Base-by-base conservation (phyloP, 2,113 vertebrate genomes). In the Addax nasomaculatus region DNA sequence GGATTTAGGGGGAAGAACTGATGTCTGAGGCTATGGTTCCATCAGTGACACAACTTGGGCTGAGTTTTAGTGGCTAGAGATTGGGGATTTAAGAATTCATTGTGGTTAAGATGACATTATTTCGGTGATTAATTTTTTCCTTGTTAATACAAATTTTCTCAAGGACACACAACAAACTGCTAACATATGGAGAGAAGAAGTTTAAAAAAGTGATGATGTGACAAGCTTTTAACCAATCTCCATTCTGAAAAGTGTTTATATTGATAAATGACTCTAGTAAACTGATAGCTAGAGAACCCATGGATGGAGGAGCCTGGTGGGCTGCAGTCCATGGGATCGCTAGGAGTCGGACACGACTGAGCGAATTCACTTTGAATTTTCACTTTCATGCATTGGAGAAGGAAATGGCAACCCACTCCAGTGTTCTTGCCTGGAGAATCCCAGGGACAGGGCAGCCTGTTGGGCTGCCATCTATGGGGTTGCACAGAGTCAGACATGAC, bases 1-100 rank as follows among this genome's bases (percentile, higher is more conserved):
- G 36, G 55, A 9, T 33, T 49, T 27, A 43, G 33, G 51, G 67
- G 33, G 12, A 55, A 57, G 51, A 62, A 10, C 15, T 16, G 6
- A 76, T 5, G 2, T 19, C 51, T 2, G 19, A 1, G 8, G 11
- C 7, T 2, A 1, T 1, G 3, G 5, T 14, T n/a, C 30, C 17
- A 2, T 4, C 2, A 9, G 21, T 9, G 43, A 7, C 0, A 7
- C 36, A 27, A 12, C 17, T 10, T 13, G 45, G 62, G 51, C 7
- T 39, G 39, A 3, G n/a, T 67, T n/a, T 80, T 27, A 11, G 9
- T 1, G 55, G 27, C 36, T 86, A 86, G 83, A 73, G 27, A 39
- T 43, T 27, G 3, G 17, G 21, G 45, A n/a, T 10, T 17, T 13
- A 53, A 45, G 51, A 15, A n/a, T 23, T 67, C 33, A 14, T 1